A percentile compares a stretch with the other conserved stretches of the same genome.
Conservation (phyloP, 2,888 invertebrate species). For the Protophormia terraenovae region DNA sequence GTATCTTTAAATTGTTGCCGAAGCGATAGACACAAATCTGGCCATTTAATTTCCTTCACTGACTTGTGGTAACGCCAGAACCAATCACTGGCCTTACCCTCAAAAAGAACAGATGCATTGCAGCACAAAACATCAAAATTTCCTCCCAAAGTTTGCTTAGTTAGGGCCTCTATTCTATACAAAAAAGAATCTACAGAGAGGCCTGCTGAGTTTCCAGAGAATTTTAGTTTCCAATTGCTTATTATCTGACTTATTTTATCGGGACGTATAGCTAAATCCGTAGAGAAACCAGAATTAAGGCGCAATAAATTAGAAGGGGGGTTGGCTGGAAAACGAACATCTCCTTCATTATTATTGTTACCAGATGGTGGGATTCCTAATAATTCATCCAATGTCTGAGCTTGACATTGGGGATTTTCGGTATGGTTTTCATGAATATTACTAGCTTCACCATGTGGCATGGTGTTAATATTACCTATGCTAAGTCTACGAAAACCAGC, state of each 20-base stretch:
- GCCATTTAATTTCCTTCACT: neutral
- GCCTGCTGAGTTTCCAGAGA: neutral
- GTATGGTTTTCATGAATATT: neutral
- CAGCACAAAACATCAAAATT: neutral
- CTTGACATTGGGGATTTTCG: neutral
- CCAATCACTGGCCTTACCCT: conserved; percentile 12
- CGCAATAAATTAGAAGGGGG: neutral
- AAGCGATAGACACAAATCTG: neutral
- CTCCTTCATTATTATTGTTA: neutral
- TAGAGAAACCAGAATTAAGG: neutral
- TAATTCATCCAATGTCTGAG: neutral
- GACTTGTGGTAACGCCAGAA: conserved; percentile 15
- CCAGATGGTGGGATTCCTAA: neutral
- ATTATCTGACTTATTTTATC: conserved; percentile 5
- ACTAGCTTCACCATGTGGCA: neutral
- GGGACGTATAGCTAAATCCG: neutral
- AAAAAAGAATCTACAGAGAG: neutral
- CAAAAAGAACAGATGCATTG: neutral
- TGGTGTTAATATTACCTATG: neutral
- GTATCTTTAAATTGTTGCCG: neutral
- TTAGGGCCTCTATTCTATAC: neutral
- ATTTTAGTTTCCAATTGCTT: neutral
- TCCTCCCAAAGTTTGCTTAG: neutral
- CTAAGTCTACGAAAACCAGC: neutral
- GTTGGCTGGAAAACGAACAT: neutral